Base-by-base conservation (phyloP, 2,113 vertebrate genomes). In the Chloebia gouldiae region DNA sequence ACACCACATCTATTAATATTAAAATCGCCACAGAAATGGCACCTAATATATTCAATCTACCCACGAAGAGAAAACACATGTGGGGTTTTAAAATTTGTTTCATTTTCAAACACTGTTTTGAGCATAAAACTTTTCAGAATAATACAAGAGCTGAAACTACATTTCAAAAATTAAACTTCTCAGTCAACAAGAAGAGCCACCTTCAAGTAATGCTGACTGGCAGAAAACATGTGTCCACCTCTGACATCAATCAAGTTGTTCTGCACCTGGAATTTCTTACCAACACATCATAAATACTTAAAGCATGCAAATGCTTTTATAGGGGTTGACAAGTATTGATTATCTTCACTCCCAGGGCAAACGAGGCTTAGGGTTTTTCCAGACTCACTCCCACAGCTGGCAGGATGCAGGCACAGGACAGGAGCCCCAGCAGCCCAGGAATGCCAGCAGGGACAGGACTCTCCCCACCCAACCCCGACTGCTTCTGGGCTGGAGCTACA, bases 391-490 rank as follows among this genome's bases (percentile, higher is more conserved):
- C 39, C 3, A 9, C 45, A 83, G 71, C 11, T 39, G 59, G 35
- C 63, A 18, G 68, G 80, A 63, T 6, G 28, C 15, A 68, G 45
- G 49, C 71, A 64, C 20, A 35, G 2, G 2, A 39, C 35, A 33
- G 25, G 17, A 80, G 31, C 17, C 40, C 50, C 76, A 15, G 49
- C 47, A 80, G 22, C 35, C 57, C 4, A 1, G 6, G 3, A 40
- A 68, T 4, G 8, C 9, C 83, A 37, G 53, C 15, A 21, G 11
- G 25, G 50, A 82, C 15, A 86, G 56, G 81, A 66, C 2, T 17
- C 45, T 15, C 5, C 1, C 33, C 86, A 44, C 63, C 68, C 57
- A 65, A 54, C 5, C 22, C 33, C 1, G 0, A 3, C 1, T 40
- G 80, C 76, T 37, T 30, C 64, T 76, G 54, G 9, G 19, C 88